Evolutionary conservation across 1,140 invertebrate species (phyloP).

Genomic region (Pogonognathellus flavescens): DNA sequence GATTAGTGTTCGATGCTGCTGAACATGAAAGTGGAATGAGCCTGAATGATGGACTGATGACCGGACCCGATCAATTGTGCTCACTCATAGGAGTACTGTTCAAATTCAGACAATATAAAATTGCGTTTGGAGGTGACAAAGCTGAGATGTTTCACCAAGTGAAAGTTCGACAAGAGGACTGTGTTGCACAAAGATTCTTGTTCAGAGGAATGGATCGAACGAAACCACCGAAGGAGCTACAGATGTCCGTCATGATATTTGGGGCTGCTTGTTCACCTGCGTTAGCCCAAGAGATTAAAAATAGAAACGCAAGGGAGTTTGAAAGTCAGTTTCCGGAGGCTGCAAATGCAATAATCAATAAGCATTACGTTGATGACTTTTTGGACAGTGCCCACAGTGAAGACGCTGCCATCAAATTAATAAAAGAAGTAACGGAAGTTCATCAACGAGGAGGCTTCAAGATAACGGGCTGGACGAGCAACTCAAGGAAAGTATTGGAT

Average conservation of each 20-base stretch:
- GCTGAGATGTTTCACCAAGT: slow-evolving; percentile 59
- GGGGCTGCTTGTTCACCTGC: slow-evolving; percentile 58
- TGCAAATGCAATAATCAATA: slow-evolving; percentile 8
- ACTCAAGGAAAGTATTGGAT: not conserved
- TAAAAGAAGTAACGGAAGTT: not conserved
- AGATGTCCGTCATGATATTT: slow-evolving; percentile 38
- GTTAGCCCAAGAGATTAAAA: slow-evolving; percentile 37
- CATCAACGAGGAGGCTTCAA: slow-evolving; percentile 34
- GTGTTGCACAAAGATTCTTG: slow-evolving; percentile 10
- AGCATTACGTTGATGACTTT: slow-evolving; percentile 61
- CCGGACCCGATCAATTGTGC: slow-evolving; percentile 57
- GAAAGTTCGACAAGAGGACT: slow-evolving; percentile 41
- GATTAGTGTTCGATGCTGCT: slow-evolving; percentile 54
- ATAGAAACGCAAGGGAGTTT: slow-evolving; percentile 50
- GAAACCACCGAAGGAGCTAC: not conserved
- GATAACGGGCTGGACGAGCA: not conserved
- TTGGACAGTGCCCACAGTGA: slow-evolving; percentile 34
- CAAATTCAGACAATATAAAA: slow-evolving; percentile 54
- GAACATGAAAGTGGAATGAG: slow-evolving; percentile 50
- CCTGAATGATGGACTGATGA: slow-evolving; percentile 54
- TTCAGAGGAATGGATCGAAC: not conserved
- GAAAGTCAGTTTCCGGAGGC: slow-evolving; percentile 47
- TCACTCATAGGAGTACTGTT: slow-evolving; percentile 33
- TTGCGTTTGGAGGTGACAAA: slow-evolving; percentile 58
- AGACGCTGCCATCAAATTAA: slow-evolving; percentile 48